These are phyloP conservation scores for Gymnogyps californianus DNA, from an alignment of 2,113 vertebrate species.

Conservation along the genomic window DNA sequence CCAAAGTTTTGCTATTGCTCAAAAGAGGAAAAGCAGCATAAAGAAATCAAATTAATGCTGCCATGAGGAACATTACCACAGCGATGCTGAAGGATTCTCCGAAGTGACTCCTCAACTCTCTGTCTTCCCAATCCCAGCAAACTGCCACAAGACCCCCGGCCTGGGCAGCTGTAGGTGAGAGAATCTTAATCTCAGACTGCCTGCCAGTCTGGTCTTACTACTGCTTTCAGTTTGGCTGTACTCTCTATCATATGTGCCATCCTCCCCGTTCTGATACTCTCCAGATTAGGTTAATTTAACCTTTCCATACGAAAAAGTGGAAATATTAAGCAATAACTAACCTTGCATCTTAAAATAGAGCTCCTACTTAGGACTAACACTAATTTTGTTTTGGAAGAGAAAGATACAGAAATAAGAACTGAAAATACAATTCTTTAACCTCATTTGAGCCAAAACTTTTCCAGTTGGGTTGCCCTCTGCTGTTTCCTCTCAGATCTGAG, in stretches of 20 bases:
- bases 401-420: neutral
- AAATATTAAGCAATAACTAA: neutral
- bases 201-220: neutral
- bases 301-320: neutral
- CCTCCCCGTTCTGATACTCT: neutral
- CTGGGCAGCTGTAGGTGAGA: neutral
- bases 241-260: neutral
- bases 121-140: neutral
- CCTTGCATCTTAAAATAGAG: neutral
- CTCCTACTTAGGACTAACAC: neutral
- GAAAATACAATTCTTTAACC: neutral
- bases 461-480: neutral
- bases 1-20: neutral
- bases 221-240: neutral
- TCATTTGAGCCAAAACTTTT: neutral
- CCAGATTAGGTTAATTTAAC: neutral
- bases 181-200: neutral
- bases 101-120: neutral
- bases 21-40: neutral
- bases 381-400: neutral
- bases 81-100: neutral
- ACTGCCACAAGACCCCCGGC: neutral
- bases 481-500: neutral
- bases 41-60: neutral
- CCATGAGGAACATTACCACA: neutral